Percentiles rank a stretch among this genome's conserved stretches.
Conservation (phyloP, 2,113 vertebrate species). For the Sorex araneus region DNA sequence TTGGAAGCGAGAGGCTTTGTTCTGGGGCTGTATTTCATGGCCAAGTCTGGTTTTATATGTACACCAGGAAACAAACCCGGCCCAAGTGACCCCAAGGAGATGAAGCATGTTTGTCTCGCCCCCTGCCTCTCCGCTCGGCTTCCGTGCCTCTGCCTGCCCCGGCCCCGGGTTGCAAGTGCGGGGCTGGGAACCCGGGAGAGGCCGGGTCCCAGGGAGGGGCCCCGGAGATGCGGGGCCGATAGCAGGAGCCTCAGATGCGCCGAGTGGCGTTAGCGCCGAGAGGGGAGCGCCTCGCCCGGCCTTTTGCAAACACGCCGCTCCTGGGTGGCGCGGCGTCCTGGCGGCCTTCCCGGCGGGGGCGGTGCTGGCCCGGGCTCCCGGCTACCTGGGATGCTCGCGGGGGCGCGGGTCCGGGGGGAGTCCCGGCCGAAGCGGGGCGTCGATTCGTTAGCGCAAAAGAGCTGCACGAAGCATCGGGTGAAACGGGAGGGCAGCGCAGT, state of each 20-base stretch:
- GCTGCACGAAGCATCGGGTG: conserved; percentile 16
- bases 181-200: conserved; percentile 76
- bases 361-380: conserved; percentile 59
- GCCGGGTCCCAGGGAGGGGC: conserved; percentile 77
- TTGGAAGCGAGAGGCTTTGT: conserved; percentile 45
- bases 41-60: conserved; percentile 60
- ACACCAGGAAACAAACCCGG: conserved; percentile 83
- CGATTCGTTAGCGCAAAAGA: conserved; percentile 55
- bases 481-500: not conserved
- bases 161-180: conserved; percentile 76
- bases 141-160: conserved; percentile 68
- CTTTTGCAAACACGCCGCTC: conserved; percentile 58
- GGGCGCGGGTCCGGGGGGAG: conserved; percentile 58
- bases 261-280: conserved; percentile 45
- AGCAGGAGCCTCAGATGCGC: conserved; percentile 72
- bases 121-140: conserved; percentile 79
- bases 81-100: conserved; percentile 72
- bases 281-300: not conserved
- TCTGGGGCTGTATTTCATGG: not conserved
- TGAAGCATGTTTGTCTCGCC: conserved; percentile 81
- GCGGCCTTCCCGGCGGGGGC: conserved; percentile 83
- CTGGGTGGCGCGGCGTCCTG: conserved; percentile 62
- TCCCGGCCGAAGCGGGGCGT: conserved; percentile 6
- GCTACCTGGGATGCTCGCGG: conserved; percentile 82
- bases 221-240: conserved; percentile 76